A percentile compares a stretch with the other conserved stretches of the same genome.
Conservation (phyloP, 1,140 invertebrate genomes). For the Heliconius himera region DNA sequence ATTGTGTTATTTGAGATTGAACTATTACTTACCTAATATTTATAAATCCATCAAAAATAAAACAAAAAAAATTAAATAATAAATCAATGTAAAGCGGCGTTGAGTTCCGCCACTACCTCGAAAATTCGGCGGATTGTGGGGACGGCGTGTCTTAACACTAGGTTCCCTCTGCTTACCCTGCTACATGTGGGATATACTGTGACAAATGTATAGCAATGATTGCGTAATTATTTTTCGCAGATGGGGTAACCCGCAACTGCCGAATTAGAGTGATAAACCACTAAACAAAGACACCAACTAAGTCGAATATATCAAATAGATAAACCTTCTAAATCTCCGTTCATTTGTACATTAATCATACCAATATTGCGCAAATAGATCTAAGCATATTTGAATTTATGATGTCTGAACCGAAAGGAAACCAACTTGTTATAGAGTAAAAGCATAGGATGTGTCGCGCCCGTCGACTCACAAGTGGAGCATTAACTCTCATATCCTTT, state of each 20-base stretch:
- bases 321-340: neutral
- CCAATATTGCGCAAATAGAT: constrained; percentile 3
- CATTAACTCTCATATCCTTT: constrained; percentile 11
- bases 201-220: neutral
- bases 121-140: too few species aligned
- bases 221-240: neutral
- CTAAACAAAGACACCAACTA: neutral
- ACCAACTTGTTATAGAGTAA: constrained; percentile 12
- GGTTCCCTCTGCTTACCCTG: too few species aligned
- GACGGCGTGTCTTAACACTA: too few species aligned
- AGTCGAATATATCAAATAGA: neutral
- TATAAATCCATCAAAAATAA: too few species aligned
- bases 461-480: constrained; percentile 11
- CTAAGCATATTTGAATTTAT: constrained; percentile 9
- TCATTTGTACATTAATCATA: neutral
- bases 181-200: too few species aligned
- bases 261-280: neutral
- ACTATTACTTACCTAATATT: too few species aligned
- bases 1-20: too few species aligned
- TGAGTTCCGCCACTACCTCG: too few species aligned
- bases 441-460: constrained; percentile 5
- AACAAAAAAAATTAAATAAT: too few species aligned
- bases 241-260: neutral
- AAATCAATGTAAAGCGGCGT: too few species aligned
- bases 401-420: neutral